These are phyloP conservation scores for Litoditis marina DNA, from an alignment of 2,888 invertebrate genomes.

Conservation along the genomic window DNA sequence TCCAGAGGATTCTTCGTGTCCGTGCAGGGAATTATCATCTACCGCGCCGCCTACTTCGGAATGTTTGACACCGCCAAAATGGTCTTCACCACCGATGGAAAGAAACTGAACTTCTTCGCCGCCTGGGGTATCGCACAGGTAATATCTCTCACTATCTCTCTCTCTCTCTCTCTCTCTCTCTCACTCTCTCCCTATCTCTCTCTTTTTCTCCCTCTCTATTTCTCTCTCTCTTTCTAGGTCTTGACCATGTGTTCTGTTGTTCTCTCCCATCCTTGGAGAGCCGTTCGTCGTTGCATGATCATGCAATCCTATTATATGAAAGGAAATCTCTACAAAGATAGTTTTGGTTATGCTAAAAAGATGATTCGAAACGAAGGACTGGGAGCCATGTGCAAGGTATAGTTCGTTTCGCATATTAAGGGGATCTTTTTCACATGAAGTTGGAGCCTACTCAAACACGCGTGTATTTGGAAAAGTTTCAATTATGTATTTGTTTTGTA, in stretches of 20 bases:
- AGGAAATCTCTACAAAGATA: slow-evolving; percentile 84
- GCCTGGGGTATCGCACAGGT: slow-evolving; percentile 76
- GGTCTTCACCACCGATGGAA: slow-evolving; percentile 76
- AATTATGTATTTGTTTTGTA: too few species aligned
- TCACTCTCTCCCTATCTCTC: too few species aligned
- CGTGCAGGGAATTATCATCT: slow-evolving; percentile 83
- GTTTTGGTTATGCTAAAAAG: slow-evolving; percentile 85
- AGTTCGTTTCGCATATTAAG: too few species aligned
- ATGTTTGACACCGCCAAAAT: slow-evolving; percentile 92
- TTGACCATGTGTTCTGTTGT: slow-evolving; percentile 86
- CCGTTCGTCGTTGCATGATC: slow-evolving; percentile 94
- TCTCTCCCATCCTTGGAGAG: slow-evolving; percentile 93
- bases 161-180: too few species aligned
- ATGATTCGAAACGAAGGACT: slow-evolving; percentile 80
- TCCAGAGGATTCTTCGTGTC: slow-evolving; percentile 86
- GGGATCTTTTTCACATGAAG: too few species aligned
- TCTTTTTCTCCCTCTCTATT: too few species aligned
- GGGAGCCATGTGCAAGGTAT: slow-evolving; percentile 86
- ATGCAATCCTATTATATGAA: slow-evolving; percentile 93
- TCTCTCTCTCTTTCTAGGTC: slow-evolving; percentile 70
- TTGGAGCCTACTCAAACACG: too few species aligned
- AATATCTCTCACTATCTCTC: slow-evolving; percentile 59
- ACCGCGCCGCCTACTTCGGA: slow-evolving; percentile 90
- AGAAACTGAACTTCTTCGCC: slow-evolving; percentile 81
- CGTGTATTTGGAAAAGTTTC: too few species aligned